Conservation (phyloP, 2,888 invertebrate species). For the Phaonia tiefii region DNA sequence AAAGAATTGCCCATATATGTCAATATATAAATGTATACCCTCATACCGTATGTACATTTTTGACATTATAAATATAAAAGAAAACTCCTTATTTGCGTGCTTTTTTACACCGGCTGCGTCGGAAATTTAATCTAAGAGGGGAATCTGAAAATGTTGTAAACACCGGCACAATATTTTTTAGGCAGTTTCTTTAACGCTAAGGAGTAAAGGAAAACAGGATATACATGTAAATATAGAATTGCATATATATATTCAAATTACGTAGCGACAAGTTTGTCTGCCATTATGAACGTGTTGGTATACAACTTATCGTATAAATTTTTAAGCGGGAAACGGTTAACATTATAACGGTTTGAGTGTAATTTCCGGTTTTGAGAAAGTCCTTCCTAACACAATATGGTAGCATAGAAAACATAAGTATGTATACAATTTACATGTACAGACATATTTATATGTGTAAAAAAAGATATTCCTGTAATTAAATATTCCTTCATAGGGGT, state of each 20-base stretch:
- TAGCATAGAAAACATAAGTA: neutral
- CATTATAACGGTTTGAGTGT: constrained; percentile 42
- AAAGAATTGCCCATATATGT: no score
- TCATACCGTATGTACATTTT: neutral
- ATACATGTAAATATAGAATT: neutral
- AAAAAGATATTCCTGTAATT: no score
- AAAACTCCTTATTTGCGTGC: constrained; percentile 18
- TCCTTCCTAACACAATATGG: constrained; percentile 25
- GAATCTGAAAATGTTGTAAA: neutral
- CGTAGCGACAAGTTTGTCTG: no score
- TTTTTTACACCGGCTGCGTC: neutral
- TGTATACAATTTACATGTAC: constrained; percentile 17
- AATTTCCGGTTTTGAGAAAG: constrained; percentile 49
- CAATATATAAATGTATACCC: no score
- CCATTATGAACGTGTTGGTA: no score
- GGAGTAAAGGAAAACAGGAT: neutral
- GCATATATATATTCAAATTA: neutral
- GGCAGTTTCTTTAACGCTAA: no score
- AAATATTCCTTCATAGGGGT: no score
- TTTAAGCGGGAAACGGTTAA: constrained; percentile 1
- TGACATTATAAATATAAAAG: neutral
- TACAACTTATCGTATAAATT: neutral
- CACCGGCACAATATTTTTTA: neutral
- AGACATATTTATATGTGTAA: constrained; percentile 25
- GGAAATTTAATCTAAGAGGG: no score